A percentile compares a stretch with the other conserved stretches of the same genome.
Evolutionary conservation across 1,140 invertebrate genomes (phyloP).

Genomic region (Drosophila jambulina): DNA sequence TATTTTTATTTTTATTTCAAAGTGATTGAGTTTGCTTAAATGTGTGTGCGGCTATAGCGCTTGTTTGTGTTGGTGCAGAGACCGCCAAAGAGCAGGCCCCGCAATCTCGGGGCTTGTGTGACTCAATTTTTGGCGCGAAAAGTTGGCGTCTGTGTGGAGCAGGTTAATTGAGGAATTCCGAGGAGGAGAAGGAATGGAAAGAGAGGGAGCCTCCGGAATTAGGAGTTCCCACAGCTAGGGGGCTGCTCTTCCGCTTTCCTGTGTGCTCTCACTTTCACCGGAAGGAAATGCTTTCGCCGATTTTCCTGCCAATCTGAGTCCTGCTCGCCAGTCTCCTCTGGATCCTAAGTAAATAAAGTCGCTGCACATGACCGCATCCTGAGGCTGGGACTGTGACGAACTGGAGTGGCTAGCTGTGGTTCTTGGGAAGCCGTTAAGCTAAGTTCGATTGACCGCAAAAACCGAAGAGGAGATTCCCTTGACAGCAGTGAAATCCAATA

Average conservation of each 20-base stretch:
- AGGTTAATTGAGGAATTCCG: conserved; percentile 33
- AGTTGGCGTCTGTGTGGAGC: conserved; percentile 74
- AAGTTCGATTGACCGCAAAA: conserved; percentile 76
- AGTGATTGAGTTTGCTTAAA: conserved; percentile 34
- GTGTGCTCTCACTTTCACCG: conserved; percentile 29
- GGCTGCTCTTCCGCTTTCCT: conserved; percentile 57
- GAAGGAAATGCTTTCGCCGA: conserved; percentile 52
- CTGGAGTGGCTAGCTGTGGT: conserved; percentile 11
- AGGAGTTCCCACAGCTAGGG: conserved; percentile 21
- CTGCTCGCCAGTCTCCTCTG: conserved; percentile 22
- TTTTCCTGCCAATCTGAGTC: conserved; percentile 11
- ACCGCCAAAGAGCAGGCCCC: conserved; percentile 57
- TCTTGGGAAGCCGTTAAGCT: conserved; percentile 67
- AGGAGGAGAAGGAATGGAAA: background rate
- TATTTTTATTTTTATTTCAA: conserved; percentile 13
- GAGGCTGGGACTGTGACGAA: conserved; percentile 8
- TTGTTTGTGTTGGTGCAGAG: conserved; percentile 30
- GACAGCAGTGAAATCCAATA: conserved; percentile 71
- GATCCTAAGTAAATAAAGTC: conserved; percentile 55
- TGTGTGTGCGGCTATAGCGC: conserved; percentile 16
- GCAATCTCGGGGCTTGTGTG: conserved; percentile 48
- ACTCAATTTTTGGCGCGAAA: conserved; percentile 81
- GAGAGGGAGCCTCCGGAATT: conserved; percentile 2
- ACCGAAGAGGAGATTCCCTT: conserved; percentile 24
- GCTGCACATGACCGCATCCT: conserved; percentile 68